Evolutionary conservation across 1,140 invertebrate genomes (phyloP).

Genomic region (Drosophila ogumai): DNA sequence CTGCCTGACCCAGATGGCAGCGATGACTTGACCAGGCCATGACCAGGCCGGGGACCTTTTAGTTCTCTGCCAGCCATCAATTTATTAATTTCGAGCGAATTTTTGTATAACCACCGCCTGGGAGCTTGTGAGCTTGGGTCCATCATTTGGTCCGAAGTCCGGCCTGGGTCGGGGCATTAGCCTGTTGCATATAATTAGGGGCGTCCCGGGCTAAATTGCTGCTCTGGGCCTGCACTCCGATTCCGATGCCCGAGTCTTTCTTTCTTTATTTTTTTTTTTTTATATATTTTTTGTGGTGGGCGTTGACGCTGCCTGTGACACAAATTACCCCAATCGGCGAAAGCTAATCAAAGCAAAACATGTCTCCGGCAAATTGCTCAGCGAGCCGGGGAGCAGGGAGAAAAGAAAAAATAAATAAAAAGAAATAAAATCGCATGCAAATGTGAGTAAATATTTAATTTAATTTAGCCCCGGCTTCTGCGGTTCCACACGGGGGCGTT

Average conservation of each 20-base stretch:
- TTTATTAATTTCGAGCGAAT: conserved; percentile 80
- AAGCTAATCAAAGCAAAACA: conserved; percentile 79
- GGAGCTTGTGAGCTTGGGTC: conserved; percentile 1
- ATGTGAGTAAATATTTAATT: conserved; percentile 83
- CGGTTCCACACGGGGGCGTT: conserved; percentile 61
- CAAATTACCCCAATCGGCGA: conserved; percentile 70
- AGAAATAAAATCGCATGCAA: conserved; percentile 70
- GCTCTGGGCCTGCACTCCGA: conserved; percentile 40
- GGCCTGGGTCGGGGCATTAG: conserved; percentile 25
- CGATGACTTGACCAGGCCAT: conserved; percentile 32
- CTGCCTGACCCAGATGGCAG: conserved; percentile 39
- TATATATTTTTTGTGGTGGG: conserved; percentile 29
- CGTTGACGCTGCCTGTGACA: conserved; percentile 73
- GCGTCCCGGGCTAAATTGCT: conserved; percentile 44
- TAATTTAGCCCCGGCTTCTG: conserved; percentile 61
- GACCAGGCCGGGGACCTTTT: conserved; percentile 36
- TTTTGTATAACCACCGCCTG: conserved; percentile 61
- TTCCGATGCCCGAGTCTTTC: conserved; percentile 9
- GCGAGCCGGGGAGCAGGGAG: conserved; percentile 10
- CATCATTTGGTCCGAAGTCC: not conserved
- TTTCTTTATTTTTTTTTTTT: not conserved
- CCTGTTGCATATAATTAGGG: conserved; percentile 80
- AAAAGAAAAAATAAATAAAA: conserved; percentile 41
- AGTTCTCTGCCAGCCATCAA: conserved; percentile 69
- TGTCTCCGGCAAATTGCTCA: conserved; percentile 66